Evolutionary conservation across 2,113 vertebrate genomes (phyloP), one percentile per base, ranked within the genome.

Genomic region (Scatophagus argus): DNA sequence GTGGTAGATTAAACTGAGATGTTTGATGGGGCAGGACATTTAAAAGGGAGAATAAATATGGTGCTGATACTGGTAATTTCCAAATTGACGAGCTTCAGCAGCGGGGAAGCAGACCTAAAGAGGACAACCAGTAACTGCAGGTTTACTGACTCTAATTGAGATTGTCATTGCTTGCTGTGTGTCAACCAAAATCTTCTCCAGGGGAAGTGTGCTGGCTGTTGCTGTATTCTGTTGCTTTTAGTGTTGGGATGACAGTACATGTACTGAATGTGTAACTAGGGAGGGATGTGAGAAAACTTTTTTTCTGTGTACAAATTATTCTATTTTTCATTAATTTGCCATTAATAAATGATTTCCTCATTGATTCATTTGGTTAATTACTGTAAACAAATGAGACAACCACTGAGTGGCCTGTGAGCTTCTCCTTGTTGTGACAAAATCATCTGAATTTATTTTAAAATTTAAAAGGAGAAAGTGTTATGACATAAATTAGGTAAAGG

Each of bases 291-390:
- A 49, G 32, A 60, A 54, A 43, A 64, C 54, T 46, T 61, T 25
- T 71, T 56, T 72, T 23, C 65, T 68, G 43, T 71, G 44, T 77
- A 71, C 32, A 86, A 80, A 84, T 65, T 7, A 43, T 66, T 72
- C 51, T 68, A 17, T 72, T 87, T 82, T 87, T 76, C 77, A 88
- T 86, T 63, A 74, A 5, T 73, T 79, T 63, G 51, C 21, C 60
- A 79, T 88, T 51, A 79, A 85, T 86, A 88, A 85, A 85, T 86
- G 54, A 81, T 78, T 73, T 81, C 44, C 74, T 75, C 73, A 59
- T 83, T 86, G 82, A 86, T 87, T 85, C 76, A 68, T 87, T 71
- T 81, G 47, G 77, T 60, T 77, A 82, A 91, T 87, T 85, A 86
- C 78, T 81, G 73, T 82, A 79, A 82, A 84, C 82, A 87, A 84